Evolutionary conservation across 2,113 vertebrate genomes (phyloP).

Genomic region (Ivindomyrus marchei): DNA sequence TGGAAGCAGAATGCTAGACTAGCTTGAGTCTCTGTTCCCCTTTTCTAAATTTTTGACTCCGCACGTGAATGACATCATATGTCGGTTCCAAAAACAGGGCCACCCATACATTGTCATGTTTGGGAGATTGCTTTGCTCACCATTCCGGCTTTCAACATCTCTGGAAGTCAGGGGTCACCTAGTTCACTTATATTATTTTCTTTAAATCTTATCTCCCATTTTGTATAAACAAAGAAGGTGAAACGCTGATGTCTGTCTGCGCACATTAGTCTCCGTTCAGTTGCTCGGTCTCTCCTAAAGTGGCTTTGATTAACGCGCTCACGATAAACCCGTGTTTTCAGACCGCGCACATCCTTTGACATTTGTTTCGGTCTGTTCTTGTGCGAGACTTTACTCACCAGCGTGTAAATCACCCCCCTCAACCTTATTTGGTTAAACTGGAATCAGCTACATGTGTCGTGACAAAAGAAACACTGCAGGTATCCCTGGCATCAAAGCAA

Average conservation of each 20-base stretch:
- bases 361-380: not conserved
- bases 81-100: not conserved
- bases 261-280: slow-evolving; percentile 36
- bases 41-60: not conserved
- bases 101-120: slow-evolving; percentile 36
- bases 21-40: not conserved
- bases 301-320: not conserved
- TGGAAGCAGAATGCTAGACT: not conserved
- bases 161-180: slow-evolving; percentile 52
- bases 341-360: not conserved
- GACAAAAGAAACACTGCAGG: not conserved
- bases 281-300: not conserved
- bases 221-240: slow-evolving; percentile 62
- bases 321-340: not conserved
- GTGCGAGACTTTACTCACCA: not conserved
- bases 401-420: not conserved
- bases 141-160: slow-evolving; percentile 20
- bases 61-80: not conserved
- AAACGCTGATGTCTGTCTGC: slow-evolving; percentile 51
- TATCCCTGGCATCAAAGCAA: not conserved
- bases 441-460: not conserved
- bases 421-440: not conserved
- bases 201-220: slow-evolving; percentile 63
- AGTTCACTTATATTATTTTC: slow-evolving; percentile 62
- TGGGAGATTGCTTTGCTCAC: not conserved